phyloP scores from a whole-genome alignment of 2,113 vertebrate genomes.

The Dinomys branickii region DNA sequence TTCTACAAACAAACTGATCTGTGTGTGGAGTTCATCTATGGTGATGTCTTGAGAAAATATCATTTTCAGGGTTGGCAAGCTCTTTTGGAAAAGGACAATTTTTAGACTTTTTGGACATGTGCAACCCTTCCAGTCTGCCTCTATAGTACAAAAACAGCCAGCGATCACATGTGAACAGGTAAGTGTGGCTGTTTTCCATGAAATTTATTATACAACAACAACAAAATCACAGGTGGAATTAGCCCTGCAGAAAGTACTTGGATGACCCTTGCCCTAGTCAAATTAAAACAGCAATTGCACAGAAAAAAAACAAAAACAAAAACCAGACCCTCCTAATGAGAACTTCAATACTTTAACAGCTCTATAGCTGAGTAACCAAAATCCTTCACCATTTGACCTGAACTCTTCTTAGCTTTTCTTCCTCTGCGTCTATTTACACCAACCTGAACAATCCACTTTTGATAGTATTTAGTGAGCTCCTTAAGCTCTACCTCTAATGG shows the following conservation, averaged over 20 bases:
- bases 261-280: not conserved
- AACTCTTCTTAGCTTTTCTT: not conserved
- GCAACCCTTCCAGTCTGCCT: not conserved
- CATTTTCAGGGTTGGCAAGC: not conserved
- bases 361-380: not conserved
- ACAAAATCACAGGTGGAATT: not conserved
- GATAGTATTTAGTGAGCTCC: not conserved
- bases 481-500: not conserved
- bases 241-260: not conserved
- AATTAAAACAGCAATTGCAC: not conserved
- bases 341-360: not conserved
- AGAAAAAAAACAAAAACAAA: not conserved
- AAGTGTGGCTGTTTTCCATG: not conserved
- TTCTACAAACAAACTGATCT: constrained; percentile 23
- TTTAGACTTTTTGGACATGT: not conserved
- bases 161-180: not conserved
- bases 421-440: not conserved
- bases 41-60: constrained; percentile 6
- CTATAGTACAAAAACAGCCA: not conserved
- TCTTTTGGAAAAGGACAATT: not conserved
- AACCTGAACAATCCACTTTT: not conserved
- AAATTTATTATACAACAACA: not conserved
- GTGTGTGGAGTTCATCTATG: not conserved
- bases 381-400: not conserved
- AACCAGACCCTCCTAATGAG: not conserved